Base-by-base conservation (phyloP, 2,888 invertebrate genomes). In the Cosmia trapezina region DNA sequence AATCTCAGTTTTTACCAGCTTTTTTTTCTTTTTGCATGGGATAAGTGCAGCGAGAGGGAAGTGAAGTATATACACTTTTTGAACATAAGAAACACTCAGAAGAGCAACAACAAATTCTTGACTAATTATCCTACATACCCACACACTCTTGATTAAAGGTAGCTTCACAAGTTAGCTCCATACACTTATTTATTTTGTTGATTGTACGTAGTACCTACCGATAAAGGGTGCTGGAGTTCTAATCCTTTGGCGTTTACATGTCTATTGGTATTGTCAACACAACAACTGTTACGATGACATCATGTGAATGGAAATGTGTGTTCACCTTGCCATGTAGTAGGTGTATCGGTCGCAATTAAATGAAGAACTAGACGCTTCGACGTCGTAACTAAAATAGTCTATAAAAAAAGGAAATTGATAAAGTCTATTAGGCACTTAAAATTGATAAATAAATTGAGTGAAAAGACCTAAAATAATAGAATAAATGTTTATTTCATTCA, bases 181-280 rank as follows among this genome's bases (percentile, higher is more conserved):
- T 22, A 49, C 1, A 69, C 22, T 19, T 54, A 54, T 43, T 41
- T 4, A 7, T 54, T 76, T 69, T 17, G 7, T n/a, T 33, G 47
- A 22, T n/a, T 68, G 77, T 75, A 75, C 62, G 8, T 11, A 64
- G 43, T 80, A 65, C 70, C 76, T 81, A 66, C 70, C 77, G 85
- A 90, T 89, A 89, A 88, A 90, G 87, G 89, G 87, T 86, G 85
- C 73, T 74, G 78, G 75, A 59, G 74, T 80, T 84, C 83, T 89
- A 89, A 90, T 89, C 88, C 88, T 88, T 86, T 86, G 83, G 65
- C 76, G 82, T 85, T 81, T 83, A 85, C 84, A 86, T 78, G 86
- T 78, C 87, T 86, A 89, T 90, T 89, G 86, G 77, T 83, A 86
- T 69, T 90, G 88, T 88, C 90, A 89, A 90, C 82, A 90, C 80